Conservation (phyloP, 2,797 vertebrate genomes). For the Neomorphus geoffroyi region DNA sequence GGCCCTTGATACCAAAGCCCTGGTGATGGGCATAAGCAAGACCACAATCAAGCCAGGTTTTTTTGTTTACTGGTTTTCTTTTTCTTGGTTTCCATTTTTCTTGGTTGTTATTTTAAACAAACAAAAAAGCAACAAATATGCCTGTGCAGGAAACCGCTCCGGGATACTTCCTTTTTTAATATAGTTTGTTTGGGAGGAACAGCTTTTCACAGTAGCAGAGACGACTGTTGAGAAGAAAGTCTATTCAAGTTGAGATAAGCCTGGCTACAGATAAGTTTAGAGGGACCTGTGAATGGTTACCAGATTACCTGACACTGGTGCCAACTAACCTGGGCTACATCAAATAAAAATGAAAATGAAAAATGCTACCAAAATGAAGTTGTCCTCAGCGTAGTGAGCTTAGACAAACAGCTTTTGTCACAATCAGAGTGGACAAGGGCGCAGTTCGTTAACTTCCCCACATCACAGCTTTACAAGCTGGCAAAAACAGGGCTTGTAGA, state of each 20-base stretch:
- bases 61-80: neutral
- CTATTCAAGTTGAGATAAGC: neutral
- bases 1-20: neutral
- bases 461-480: rapidly evolving
- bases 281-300: neutral
- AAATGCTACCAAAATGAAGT: neutral
- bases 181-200: neutral
- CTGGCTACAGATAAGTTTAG: neutral
- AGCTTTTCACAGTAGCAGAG: neutral
- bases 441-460: neutral
- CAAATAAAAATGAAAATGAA: no score
- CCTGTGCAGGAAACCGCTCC: neutral
- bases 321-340: neutral
- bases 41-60: neutral
- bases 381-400: neutral
- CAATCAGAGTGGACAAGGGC: rapidly evolving
- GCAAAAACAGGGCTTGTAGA: neutral
- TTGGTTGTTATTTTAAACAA: no score
- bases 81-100: neutral
- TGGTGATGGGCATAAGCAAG: neutral
- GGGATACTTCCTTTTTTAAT: neutral
- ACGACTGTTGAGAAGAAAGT: neutral
- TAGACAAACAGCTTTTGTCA: neutral
- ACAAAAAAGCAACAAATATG: rapidly evolving
- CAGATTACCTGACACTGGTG: neutral